These are phyloP conservation scores for Mareca strepera DNA, from an alignment of 2,797 vertebrate species.

Conservation along the genomic window DNA sequence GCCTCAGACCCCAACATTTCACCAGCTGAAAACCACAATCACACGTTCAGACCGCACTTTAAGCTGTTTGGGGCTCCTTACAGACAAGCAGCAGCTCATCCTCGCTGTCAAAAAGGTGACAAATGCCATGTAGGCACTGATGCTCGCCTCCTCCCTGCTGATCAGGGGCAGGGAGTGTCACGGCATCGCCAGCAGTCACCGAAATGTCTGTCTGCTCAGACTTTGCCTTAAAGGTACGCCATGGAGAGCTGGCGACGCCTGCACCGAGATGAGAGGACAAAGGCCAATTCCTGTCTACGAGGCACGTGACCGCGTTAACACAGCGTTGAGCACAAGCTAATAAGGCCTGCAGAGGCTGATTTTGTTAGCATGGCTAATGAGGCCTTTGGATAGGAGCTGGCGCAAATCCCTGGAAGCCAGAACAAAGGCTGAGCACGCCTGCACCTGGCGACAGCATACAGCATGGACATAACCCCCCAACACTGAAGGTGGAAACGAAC, in stretches of 20 bases:
- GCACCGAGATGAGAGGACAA: not conserved
- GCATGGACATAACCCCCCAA: rapidly evolving
- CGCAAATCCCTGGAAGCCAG: not conserved
- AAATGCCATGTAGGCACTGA: not conserved
- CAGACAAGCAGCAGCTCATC: not conserved
- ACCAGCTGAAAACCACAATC: not conserved
- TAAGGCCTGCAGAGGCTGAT: not conserved
- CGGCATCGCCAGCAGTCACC: not conserved
- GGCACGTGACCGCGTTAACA: rapidly evolving
- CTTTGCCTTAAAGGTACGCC: not conserved
- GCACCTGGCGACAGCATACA: not conserved
- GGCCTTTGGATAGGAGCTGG: not conserved
- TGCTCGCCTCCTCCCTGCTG: not conserved
- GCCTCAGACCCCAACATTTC: not conserved
- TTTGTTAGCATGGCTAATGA: not conserved
- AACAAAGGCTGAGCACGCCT: not conserved
- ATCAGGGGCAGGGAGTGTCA: not conserved
- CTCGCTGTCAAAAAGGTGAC: not conserved
- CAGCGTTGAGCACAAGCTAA: not conserved
- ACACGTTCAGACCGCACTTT: rapidly evolving
- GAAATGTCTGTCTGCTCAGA: not conserved
- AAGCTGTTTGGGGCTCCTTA: not conserved
- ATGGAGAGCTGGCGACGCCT: not conserved
- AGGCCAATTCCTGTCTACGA: not conserved
- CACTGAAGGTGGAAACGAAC: not conserved